phyloP scores from a whole-genome alignment of 2,113 vertebrate species.

The Phalacrocorax aristotelis region DNA sequence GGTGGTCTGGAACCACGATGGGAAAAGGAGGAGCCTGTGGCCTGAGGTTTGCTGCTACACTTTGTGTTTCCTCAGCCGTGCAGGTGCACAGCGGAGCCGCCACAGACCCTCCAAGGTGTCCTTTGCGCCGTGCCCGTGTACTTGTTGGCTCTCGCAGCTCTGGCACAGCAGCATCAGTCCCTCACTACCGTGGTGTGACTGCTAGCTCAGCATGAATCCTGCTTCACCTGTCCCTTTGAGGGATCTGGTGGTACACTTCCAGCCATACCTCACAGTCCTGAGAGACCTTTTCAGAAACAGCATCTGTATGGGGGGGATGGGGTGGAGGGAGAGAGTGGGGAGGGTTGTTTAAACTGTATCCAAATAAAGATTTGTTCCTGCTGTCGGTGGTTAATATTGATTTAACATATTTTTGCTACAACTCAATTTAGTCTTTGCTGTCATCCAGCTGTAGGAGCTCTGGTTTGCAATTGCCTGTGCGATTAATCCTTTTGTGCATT shows the following conservation, averaged over 20 bases:
- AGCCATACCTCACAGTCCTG: not conserved
- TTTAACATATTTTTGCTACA: slow-evolving; percentile 40
- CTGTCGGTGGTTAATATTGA: slow-evolving; percentile 3
- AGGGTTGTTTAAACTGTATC: not conserved
- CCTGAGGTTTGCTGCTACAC: not conserved
- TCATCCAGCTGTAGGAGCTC: slow-evolving; percentile 16
- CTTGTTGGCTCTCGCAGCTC: rapidly evolving
- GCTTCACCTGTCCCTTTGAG: not conserved
- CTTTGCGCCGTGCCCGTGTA: rapidly evolving
- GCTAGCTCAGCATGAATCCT: not conserved
- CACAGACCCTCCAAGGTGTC: not conserved
- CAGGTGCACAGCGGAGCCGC: not conserved
- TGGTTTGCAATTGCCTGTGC: not conserved
- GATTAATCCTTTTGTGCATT: slow-evolving; percentile 46
- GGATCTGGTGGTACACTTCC: not conserved
- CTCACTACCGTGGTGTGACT: not conserved
- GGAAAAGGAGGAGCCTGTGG: not conserved
- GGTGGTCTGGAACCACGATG: not conserved
- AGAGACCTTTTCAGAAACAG: not conserved
- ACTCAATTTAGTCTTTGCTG: slow-evolving; percentile 11
- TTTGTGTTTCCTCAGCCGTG: not conserved
- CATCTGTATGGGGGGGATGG: not conserved
- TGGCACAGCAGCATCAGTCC: not conserved
- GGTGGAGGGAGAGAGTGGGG: not conserved
- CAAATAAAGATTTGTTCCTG: slow-evolving; percentile 11